Conservation (phyloP, 2,888 invertebrate genomes). For the Oscheius onirici region DNA sequence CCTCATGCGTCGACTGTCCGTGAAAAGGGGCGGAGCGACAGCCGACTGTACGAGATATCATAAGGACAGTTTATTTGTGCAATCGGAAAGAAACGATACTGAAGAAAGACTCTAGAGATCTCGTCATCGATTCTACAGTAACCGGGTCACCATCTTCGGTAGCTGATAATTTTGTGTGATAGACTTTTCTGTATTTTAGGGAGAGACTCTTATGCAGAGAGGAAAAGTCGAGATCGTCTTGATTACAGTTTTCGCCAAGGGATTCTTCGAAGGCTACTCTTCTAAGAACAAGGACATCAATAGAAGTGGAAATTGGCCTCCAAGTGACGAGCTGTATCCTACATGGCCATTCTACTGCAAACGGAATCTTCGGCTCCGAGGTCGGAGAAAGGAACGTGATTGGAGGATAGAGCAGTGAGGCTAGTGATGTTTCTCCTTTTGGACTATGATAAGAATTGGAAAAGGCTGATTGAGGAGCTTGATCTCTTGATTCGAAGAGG, state of each 20-base stretch:
- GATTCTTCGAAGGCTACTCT: neutral
- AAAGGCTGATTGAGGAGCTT: neutral
- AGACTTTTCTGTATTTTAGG: too few relatives aligned
- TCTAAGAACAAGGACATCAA: slow-evolving; percentile 14
- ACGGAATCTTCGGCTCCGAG: too few relatives aligned
- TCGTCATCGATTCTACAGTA: too few relatives aligned
- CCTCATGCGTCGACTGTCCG: slow-evolving; percentile 14
- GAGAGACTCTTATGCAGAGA: too few relatives aligned
- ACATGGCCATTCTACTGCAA: slow-evolving; percentile 8
- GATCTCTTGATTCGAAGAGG: neutral
- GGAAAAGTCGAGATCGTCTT: too few relatives aligned
- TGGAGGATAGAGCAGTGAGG: slow-evolving; percentile 24
- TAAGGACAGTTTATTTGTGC: too few relatives aligned
- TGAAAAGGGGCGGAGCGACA: neutral
- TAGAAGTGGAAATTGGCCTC: neutral
- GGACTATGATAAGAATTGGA: neutral
- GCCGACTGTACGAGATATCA: slow-evolving; percentile 14
- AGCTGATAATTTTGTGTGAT: too few relatives aligned
- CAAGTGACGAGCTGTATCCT: slow-evolving; percentile 25
- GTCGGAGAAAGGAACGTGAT: neutral
- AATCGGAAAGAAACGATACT: too few relatives aligned
- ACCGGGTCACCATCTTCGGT: too few relatives aligned
- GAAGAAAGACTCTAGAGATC: too few relatives aligned
- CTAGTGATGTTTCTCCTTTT: neutral
- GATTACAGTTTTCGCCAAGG: neutral